phyloP scores from a whole-genome alignment of 2,797 vertebrate species.

The Chelon labrosus region DNA sequence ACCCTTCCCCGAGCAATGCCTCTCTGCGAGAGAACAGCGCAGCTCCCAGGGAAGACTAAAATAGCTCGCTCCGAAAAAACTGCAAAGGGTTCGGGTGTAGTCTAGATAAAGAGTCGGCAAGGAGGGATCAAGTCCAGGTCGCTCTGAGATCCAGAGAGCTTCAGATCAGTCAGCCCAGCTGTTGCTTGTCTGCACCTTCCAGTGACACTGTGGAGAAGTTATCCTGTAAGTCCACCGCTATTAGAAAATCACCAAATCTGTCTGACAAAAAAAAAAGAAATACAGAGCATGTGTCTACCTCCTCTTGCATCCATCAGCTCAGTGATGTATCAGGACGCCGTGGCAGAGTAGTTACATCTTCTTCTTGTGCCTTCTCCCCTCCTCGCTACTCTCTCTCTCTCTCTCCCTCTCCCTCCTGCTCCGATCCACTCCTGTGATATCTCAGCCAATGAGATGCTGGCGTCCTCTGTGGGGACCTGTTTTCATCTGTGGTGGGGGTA shows the following conservation, averaged over 20 bases:
- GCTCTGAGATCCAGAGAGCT: slow-evolving; percentile 48
- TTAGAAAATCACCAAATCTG: slow-evolving; percentile 27
- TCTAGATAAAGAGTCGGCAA: slow-evolving; percentile 22
- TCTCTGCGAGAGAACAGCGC: slow-evolving; percentile 44
- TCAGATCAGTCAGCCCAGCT: slow-evolving; percentile 53
- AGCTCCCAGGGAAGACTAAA: slow-evolving; percentile 28
- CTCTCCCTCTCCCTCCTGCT: slow-evolving; percentile 45
- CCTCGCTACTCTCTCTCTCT: slow-evolving; percentile 47
- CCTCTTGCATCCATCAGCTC: slow-evolving; percentile 52
- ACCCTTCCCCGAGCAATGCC: slow-evolving; percentile 36
- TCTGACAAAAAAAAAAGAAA: slow-evolving; percentile 1
- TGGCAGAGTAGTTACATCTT: slow-evolving; percentile 75
- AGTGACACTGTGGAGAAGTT: slow-evolving; percentile 52
- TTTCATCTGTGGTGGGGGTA: slow-evolving; percentile 65
- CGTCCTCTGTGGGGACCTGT: slow-evolving; percentile 78
- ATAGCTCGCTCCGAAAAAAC: slow-evolving; percentile 46
- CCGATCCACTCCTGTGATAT: slow-evolving; percentile 69
- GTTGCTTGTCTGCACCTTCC: slow-evolving; percentile 51
- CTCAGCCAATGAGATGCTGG: slow-evolving; percentile 81
- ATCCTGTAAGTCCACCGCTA: slow-evolving; percentile 50
- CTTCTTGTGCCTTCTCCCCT: slow-evolving; percentile 67
- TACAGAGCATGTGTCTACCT: slow-evolving; percentile 24
- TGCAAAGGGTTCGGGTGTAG: slow-evolving; percentile 31
- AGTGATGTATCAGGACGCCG: slow-evolving; percentile 67
- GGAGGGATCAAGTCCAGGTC: slow-evolving; percentile 54